Percentiles rank a stretch among this genome's conserved stretches.
Conservation (phyloP, 2,888 invertebrate species). For the Hyposoter dolosus region DNA sequence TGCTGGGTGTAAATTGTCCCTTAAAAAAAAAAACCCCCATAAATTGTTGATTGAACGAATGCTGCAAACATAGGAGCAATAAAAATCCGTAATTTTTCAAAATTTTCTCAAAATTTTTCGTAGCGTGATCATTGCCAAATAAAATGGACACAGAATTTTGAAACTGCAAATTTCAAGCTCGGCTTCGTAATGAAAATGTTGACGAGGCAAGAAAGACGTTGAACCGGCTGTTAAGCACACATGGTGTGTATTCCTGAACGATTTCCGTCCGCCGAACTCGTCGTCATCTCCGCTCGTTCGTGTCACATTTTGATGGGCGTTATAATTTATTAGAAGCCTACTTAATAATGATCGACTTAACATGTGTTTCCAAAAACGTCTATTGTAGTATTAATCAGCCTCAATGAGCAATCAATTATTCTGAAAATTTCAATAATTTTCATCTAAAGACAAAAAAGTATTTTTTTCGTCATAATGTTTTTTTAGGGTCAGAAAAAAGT, state of each 20-base stretch:
- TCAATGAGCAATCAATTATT: not conserved
- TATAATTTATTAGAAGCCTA: conserved; percentile 18
- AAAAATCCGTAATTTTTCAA: no score
- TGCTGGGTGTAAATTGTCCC: no score
- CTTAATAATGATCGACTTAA: conserved; percentile 49
- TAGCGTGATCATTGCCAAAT: no score
- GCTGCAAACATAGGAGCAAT: no score
- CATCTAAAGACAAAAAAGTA: not conserved
- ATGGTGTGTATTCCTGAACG: conserved; percentile 26
- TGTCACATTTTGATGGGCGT: conserved; percentile 1
- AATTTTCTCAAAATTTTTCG: no score
- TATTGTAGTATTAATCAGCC: not conserved
- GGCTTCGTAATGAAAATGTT: conserved; percentile 22
- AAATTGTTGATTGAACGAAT: no score
- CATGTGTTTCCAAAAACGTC: conserved; percentile 20
- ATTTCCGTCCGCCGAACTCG: conserved; percentile 28
- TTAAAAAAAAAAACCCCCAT: no score
- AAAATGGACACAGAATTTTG: no score
- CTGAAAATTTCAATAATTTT: not conserved
- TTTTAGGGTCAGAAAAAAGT: not conserved
- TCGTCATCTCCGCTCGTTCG: not conserved
- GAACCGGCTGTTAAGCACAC: conserved; percentile 59
- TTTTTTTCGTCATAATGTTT: not conserved
- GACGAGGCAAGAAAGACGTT: conserved; percentile 55
- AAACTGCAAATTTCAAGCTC: no score